Conservation (phyloP, 2,797 vertebrate genomes). For the Pogoniulus pusillus region DNA sequence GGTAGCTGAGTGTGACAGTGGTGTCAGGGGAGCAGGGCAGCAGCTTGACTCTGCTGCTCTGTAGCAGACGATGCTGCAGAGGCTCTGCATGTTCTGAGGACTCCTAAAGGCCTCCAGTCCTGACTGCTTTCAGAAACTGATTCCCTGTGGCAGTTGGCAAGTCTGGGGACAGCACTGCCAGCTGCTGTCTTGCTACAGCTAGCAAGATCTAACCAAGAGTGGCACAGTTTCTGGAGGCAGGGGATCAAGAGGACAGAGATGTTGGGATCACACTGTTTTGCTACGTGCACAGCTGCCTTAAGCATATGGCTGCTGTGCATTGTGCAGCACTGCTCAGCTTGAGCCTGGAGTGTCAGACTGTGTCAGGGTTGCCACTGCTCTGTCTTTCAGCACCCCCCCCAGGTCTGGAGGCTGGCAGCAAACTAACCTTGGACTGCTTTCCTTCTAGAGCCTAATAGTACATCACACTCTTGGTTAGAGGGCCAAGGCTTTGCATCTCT, state of each 20-base stretch:
- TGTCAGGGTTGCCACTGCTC: not conserved
- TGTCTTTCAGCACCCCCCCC: not conserved
- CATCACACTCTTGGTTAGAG: not conserved
- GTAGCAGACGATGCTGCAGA: not conserved
- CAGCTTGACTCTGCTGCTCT: not conserved
- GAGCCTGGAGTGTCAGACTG: not conserved
- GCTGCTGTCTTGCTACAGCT: not conserved
- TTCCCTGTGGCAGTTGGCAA: not conserved
- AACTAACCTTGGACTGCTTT: not conserved
- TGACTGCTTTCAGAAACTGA: not conserved
- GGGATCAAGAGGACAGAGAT: not conserved
- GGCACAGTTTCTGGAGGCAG: not conserved
- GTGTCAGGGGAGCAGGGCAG: not conserved
- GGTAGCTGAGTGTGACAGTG: not conserved
- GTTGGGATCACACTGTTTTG: not conserved
- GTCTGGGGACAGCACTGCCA: not conserved
- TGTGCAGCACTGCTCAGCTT: not conserved
- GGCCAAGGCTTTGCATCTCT: not conserved
- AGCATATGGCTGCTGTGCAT: not conserved
- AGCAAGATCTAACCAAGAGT: not conserved
- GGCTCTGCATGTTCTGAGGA: not conserved
- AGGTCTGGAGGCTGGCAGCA: not conserved
- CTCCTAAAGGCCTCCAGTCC: not conserved
- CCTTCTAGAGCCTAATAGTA: fast-evolving
- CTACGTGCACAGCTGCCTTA: not conserved